A percentile compares a stretch with the other conserved stretches of the same genome.
These are phyloP conservation scores for Acanthaster planci DNA, from an alignment of 35 echinoderm and acorn worm genomes.

Conservation along the genomic window DNA sequence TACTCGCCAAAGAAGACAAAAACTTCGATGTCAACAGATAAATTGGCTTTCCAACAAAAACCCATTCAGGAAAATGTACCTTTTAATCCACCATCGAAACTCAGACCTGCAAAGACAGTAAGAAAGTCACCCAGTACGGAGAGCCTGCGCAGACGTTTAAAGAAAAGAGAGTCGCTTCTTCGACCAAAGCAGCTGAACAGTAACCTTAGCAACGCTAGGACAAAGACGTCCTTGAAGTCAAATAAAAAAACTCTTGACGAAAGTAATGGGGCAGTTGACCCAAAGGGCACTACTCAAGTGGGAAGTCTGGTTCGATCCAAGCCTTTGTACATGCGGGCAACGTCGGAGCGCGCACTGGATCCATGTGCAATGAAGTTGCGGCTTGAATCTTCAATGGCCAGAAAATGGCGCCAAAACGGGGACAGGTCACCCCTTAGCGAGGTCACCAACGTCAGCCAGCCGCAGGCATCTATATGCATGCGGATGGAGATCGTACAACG, in stretches of 20 bases:
- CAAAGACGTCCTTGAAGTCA: background rate
- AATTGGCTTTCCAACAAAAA: background rate
- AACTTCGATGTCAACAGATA: background rate
- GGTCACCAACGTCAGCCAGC: background rate
- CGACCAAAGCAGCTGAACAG: background rate
- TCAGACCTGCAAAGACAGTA: background rate
- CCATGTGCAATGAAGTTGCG: background rate
- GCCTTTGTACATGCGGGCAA: slow-evolving; percentile 16
- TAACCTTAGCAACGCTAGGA: background rate
- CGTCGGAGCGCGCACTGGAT: slow-evolving; percentile 19
- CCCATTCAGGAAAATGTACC: background rate
- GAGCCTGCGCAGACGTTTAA: background rate
- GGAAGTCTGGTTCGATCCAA: background rate
- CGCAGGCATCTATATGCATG: background rate
- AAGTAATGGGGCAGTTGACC: background rate
- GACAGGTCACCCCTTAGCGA: background rate
- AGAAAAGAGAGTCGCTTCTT: background rate
- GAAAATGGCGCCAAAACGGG: slow-evolving; percentile 11
- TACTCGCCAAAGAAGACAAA: slow-evolving; percentile 11
- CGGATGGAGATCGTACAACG: slow-evolving; percentile 18
- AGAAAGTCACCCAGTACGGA: background rate
- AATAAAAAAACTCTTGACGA: background rate
- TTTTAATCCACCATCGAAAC: background rate
- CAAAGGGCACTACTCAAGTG: background rate
- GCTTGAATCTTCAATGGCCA: background rate